A percentile compares a stretch with the other conserved stretches of the same genome.
These are phyloP conservation scores for Microplitis demolitor DNA, from an alignment of 1,140 invertebrate genomes.

Conservation along the genomic window DNA sequence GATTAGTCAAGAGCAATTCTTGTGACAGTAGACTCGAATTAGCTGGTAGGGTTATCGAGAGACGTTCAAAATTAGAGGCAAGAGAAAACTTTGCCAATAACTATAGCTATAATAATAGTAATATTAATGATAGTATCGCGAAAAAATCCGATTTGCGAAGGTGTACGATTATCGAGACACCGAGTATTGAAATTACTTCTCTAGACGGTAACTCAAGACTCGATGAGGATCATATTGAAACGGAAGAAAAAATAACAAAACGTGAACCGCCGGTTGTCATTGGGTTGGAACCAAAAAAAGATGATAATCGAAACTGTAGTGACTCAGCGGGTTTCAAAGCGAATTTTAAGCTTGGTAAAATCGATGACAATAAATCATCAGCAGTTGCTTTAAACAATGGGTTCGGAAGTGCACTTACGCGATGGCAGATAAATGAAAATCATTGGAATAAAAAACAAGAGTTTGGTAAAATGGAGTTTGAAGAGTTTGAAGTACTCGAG, in stretches of 20 bases:
- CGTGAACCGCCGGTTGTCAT: conserved; percentile 55
- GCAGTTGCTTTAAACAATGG: conserved; percentile 32
- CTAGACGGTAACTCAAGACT: conserved; percentile 30
- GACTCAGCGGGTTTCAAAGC: conserved; percentile 32
- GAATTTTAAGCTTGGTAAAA: conserved; percentile 50
- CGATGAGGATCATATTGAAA: conserved; percentile 32
- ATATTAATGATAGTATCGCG: neutral
- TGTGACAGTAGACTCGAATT: conserved; percentile 81
- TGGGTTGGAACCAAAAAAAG: conserved; percentile 55
- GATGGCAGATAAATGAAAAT: conserved; percentile 55
- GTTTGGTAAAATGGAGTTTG: conserved; percentile 81
- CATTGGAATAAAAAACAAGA: conserved; percentile 60
- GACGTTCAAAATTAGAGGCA: conserved; percentile 31
- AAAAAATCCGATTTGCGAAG: conserved; percentile 37
- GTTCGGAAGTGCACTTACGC: conserved; percentile 50
- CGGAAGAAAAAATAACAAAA: conserved; percentile 34
- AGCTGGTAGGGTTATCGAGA: conserved; percentile 64
- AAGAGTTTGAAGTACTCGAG: conserved; percentile 77
- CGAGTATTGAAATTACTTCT: conserved; percentile 52
- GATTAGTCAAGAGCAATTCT: conserved; percentile 81
- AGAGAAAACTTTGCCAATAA: conserved; percentile 12
- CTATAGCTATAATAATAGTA: neutral
- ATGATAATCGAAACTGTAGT: conserved; percentile 50
- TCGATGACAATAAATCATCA: conserved; percentile 36
- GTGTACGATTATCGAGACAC: conserved; percentile 51